Base-by-base conservation (phyloP, 1,140 invertebrate genomes). In the Drosophila oshimai region DNA sequence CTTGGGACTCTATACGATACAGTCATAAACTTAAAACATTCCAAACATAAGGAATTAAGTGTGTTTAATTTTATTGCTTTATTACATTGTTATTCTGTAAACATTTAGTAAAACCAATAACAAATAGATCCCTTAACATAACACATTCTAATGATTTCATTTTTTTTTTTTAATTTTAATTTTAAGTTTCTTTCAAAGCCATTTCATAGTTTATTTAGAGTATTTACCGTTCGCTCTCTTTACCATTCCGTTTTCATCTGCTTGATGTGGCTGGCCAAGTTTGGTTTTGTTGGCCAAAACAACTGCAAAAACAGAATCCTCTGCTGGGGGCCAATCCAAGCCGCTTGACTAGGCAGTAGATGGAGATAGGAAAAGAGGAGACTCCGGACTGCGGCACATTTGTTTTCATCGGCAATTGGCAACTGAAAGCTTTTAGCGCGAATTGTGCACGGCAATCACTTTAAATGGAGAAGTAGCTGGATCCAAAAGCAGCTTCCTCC, bases 351-450 rank as follows among this genome's bases (percentile, higher is more conserved):
- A 54, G 57, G 22, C 54, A 71, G 18, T 31, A 28, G 39, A 15
- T 44, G 51, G 29, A 44, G 24, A 31, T 31, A 18, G 53, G 9
- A 42, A 15, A 22, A 28, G 29, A 6, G 29, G 13, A 24, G 28
- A 28, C 50, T 44, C 15, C 61, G n/a, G 76, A 76, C 77, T 71
- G 77, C 71, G 60, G 41, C 61, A 49, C 80, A 86, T 86, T 86
- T 86, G 80, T 87, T 87, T 87, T 73, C 80, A 86, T 81, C 80
- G 72, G 57, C 76, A 70, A 81, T 81, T 87, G 80, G 68, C 67
- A 73, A 87, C 72, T 76, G 81, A 81, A 86, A 86, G 81, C 80
- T 86, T 86, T 86, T 86, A 87, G 68, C 72, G 67, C 57, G 57
- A 87, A 87, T 76, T 76, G 60, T 87, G 62, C 76, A 62, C 62